Base-by-base conservation (phyloP, 2,113 vertebrate species). In the Nycticryphes semicollaris region DNA sequence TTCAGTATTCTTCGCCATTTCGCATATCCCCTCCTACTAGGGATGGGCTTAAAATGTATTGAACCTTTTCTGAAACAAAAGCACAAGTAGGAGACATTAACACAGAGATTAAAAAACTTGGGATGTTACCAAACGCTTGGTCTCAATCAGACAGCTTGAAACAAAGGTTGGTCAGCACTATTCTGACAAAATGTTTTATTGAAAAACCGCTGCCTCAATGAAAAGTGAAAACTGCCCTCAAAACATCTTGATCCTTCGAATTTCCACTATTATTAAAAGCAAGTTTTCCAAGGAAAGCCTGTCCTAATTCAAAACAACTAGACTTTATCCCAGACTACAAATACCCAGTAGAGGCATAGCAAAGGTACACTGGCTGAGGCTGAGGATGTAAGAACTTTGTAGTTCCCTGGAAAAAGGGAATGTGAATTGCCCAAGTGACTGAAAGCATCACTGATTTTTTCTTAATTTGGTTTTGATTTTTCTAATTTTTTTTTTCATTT, bases 21-120 rank as follows among this genome's bases (percentile, higher is more conserved):
- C 67, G 77, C 7, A 5, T 25, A 54, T 48, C 64, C n/a, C 35
- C 15, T 89, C 33, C 53, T 45, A 22, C 50, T 31, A 54, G 64
- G 9, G 39, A 63, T 35, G 35, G 21, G 18, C n/a, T 79, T 69
- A 73, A 91, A 89, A 66, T 1, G 2, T 24, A 63, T 5, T 79
- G 51, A 90, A 88, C 14, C 9, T 28, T 53, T 24, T 35, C 54
- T 73, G 51, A 31, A 86, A 81, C 73, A 35, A 22, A 83, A 62
- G 11, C 62, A 68, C 21, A 54, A 90, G 62, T 18, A 76, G 43
- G 4, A 66, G 28, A 45, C 50, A 93, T 9, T 19, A 88, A 88
- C 73, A 48, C 67, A 69, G 57, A 87, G 70, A 87, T 85, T 85
- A 82, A 90, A 94, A 87, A 53, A 23, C 57, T 60, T 75, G 53